These are phyloP conservation scores for Drusus annulatus DNA, from an alignment of 1,140 invertebrate genomes.

Conservation along the genomic window DNA sequence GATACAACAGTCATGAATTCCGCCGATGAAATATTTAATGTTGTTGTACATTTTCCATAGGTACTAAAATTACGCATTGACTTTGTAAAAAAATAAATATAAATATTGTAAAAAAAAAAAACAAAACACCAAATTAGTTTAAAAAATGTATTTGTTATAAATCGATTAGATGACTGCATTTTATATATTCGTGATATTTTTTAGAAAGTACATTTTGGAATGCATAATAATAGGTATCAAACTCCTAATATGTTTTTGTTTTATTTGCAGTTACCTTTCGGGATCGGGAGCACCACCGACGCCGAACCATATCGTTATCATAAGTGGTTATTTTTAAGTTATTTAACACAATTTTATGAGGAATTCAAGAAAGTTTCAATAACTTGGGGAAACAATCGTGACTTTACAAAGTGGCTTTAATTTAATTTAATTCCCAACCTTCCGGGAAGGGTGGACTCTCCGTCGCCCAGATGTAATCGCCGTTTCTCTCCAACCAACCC, in stretches of 20 bases:
- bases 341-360: slow-evolving; percentile 50
- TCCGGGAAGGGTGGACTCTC: slow-evolving; percentile 11
- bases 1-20: no score
- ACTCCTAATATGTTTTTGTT: slow-evolving; percentile 11
- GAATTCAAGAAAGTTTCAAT: slow-evolving; percentile 48
- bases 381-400: slow-evolving; percentile 56
- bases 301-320: slow-evolving; percentile 58
- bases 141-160: no score
- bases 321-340: slow-evolving; percentile 58
- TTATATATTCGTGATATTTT: no score
- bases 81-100: no score
- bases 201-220: no score
- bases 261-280: slow-evolving; percentile 58
- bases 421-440: slow-evolving; percentile 38
- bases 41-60: no score
- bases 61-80: no score
- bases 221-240: no score
- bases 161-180: no score
- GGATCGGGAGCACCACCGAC: slow-evolving; percentile 54
- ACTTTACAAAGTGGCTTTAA: slow-evolving; percentile 55
- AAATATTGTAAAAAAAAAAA: no score
- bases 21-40: no score
- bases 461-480: slow-evolving; percentile 4
- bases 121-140: no score
- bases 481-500: not conserved